A percentile compares a stretch with the other conserved stretches of the same genome.
Conservation (phyloP, 2,113 vertebrate species). For the Nanorana parkeri region DNA sequence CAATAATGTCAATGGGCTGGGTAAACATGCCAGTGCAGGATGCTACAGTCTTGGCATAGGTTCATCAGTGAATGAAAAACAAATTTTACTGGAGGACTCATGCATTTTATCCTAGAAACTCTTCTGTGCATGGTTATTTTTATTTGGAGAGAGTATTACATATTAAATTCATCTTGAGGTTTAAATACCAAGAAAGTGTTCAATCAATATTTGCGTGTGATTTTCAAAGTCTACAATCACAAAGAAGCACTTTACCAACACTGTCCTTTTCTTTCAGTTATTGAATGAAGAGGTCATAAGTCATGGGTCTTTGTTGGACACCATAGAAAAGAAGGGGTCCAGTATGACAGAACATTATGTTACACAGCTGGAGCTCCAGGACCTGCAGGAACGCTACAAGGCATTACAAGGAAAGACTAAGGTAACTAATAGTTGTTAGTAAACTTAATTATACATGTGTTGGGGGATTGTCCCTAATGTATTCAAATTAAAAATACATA, state of each 20-base stretch:
- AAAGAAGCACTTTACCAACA: not conserved
- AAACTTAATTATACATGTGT: no score
- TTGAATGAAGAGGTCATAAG: slow-evolving; percentile 92
- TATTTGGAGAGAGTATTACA: not conserved
- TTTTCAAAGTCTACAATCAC: no score
- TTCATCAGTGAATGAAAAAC: no score
- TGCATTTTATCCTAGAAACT: no score
- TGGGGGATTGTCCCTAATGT: no score
- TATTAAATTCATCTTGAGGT: not conserved
- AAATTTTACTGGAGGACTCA: no score
- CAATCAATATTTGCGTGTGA: no score
- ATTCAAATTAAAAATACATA: no score
- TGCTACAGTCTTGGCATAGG: no score
- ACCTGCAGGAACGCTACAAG: slow-evolving; percentile 85
- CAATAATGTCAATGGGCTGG: no score
- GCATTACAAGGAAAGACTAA: slow-evolving; percentile 83
- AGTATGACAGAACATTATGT: slow-evolving; percentile 88
- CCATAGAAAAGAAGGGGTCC: slow-evolving; percentile 87
- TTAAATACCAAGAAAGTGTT: not conserved
- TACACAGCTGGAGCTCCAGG: slow-evolving; percentile 89
- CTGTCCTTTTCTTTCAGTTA: slow-evolving; percentile 73
- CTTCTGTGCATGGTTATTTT: no score
- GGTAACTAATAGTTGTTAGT: slow-evolving; percentile 69
- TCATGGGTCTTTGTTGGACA: slow-evolving; percentile 87
- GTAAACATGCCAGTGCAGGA: no score